These are phyloP conservation scores for Timandra comae DNA, from an alignment of 2,888 invertebrate genomes.

Conservation along the genomic window DNA sequence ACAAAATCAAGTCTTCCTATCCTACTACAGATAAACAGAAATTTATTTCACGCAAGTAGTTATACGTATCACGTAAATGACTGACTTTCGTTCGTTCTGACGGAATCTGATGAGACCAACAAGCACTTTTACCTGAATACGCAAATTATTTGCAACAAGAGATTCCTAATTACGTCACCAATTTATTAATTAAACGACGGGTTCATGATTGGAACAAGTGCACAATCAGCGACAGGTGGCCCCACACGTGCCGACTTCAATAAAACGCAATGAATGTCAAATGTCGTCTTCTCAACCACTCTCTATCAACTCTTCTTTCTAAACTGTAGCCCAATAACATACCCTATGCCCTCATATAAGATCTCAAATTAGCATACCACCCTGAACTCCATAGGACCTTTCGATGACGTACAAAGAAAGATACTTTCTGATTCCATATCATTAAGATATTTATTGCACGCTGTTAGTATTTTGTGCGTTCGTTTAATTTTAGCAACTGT, in stretches of 20 bases:
- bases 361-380: conserved; percentile 33
- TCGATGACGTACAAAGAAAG: conserved; percentile 34
- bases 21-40: no score
- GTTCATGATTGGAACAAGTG: conserved; percentile 39
- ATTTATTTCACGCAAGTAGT: no score
- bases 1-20: no score
- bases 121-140: no score
- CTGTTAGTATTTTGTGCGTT: conserved; percentile 27
- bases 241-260: conserved; percentile 66
- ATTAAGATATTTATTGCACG: conserved; percentile 72
- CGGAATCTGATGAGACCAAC: no score
- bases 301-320: conserved; percentile 18
- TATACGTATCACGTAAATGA: no score
- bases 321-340: conserved; percentile 25
- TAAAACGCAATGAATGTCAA: conserved; percentile 76
- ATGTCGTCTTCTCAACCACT: conserved; percentile 42
- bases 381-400: conserved; percentile 38
- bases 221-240: conserved; percentile 71
- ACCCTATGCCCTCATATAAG: conserved; percentile 35
- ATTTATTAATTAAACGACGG: conserved; percentile 34
- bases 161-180: conserved; percentile 28
- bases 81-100: no score
- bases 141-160: no score
- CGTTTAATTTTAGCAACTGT: conserved; percentile 53
- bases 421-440: conserved; percentile 76